Base-by-base conservation (phyloP, 2,797 vertebrate species). In the Aplochiton taeniatus region DNA sequence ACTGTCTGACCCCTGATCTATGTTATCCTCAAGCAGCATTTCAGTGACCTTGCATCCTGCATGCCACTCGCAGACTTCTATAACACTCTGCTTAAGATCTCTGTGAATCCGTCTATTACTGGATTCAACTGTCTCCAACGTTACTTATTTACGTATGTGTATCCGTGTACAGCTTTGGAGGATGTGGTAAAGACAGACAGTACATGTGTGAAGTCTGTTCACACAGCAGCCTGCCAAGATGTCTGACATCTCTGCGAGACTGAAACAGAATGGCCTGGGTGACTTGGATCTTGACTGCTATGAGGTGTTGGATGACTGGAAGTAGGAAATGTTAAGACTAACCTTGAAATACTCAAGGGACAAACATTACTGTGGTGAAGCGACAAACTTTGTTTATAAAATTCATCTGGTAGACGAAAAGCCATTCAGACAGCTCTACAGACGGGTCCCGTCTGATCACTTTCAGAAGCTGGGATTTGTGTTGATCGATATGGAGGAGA, bases 401-500 rank as follows among this genome's bases (percentile, higher is more conserved):
- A 72, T 78, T 0, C 56, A 17, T 4, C 51, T 80, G 0, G 10
- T 65, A 5, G 54, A 80, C 49, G 69, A 77, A 5, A 51, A 53
- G 4, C 67, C 69, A 0, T 77, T 82, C 19, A 43, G 76, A 1
- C 9, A 74, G 0, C 72, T 73, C 6, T 81, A 70, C 20, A 41
- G 53, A 31, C 53, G 53, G 4, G 18, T 55, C 10, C 19, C 53
- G 8, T 19, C 58, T 4, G 44, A 7, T 16, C 42, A 6, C 8
- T 61, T 11, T 11, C 44, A 48, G 44, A 48, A 61, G 46, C 45
- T 31, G 4, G 4, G 11, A 11, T 1, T 20, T 10, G 11, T 8
- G 0, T 9, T 61, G 16, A 61, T 19, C 12, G 59, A 61, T 12
- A 61, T 61, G 45, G 46, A 47, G 48, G 31, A 62, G 53, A 55